phyloP scores from a whole-genome alignment of 2,797 vertebrate species.

The Rhadinocentrus ornatus region DNA sequence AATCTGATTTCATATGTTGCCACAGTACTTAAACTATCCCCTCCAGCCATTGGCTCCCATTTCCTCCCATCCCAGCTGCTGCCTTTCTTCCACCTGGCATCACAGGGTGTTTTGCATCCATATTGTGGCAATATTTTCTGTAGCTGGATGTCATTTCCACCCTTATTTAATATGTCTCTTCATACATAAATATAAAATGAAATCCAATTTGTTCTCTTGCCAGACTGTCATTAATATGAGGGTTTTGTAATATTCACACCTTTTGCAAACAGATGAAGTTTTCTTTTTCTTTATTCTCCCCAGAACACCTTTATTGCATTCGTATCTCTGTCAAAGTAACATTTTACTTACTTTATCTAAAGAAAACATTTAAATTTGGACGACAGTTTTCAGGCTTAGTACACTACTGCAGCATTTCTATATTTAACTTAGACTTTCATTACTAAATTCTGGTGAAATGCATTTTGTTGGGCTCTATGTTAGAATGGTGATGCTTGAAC shows the following conservation, averaged over 20 bases:
- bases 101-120: constrained; percentile 37
- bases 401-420: neutral
- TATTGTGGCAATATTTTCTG: constrained; percentile 1
- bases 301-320: constrained; percentile 5
- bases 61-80: constrained; percentile 35
- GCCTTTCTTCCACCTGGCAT: constrained; percentile 28
- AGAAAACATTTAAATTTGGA: neutral
- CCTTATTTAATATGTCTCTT: constrained; percentile 18
- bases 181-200: neutral
- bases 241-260: constrained; percentile 7
- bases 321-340: neutral
- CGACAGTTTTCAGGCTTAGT: neutral
- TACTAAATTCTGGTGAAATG: too few relatives aligned
- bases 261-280: neutral
- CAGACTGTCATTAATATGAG: constrained; percentile 7
- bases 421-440: too few relatives aligned
- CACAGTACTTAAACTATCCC: constrained; percentile 2
- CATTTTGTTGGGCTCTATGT: too few relatives aligned
- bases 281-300: neutral
- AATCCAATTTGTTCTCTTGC: constrained; percentile 11
- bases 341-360: neutral
- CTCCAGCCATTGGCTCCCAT: constrained; percentile 2
- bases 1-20: constrained; percentile 29
- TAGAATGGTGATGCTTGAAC: too few relatives aligned
- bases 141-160: constrained; percentile 19